Evolutionary conservation across 2,113 vertebrate species (phyloP).

Genomic region (Channa maculata): DNA sequence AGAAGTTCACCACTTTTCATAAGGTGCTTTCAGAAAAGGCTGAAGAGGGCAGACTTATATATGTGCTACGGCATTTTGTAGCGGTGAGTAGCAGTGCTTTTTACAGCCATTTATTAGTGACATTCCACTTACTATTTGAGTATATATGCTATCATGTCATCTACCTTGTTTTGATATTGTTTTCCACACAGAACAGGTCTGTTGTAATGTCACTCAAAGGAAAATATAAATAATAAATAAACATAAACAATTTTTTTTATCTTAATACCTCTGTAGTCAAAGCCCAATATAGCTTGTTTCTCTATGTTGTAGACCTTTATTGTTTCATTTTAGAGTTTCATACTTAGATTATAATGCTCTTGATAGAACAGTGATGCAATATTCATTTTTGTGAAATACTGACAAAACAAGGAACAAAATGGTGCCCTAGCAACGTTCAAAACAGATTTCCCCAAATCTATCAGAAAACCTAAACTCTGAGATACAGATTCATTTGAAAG

Average conservation of each 20-base stretch:
- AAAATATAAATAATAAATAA: no score
- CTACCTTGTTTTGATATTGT: no score
- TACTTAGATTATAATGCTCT: background rate
- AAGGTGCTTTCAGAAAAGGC: conserved; percentile 89
- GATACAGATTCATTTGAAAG: conserved; percentile 21
- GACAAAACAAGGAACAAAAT: background rate
- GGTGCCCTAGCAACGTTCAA: background rate
- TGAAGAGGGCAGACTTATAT: conserved; percentile 85
- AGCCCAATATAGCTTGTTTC: background rate
- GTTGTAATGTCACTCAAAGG: no score
- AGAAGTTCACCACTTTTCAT: conserved; percentile 91
- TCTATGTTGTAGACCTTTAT: background rate
- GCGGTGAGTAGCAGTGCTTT: conserved; percentile 82
- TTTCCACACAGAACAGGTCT: background rate
- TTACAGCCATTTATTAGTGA: background rate
- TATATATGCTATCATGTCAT: no score
- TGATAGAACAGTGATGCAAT: background rate
- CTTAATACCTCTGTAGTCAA: background rate
- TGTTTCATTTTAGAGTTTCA: background rate
- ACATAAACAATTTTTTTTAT: no score
- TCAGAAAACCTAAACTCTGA: conserved; percentile 1
- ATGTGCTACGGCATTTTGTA: conserved; percentile 94
- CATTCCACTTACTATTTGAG: background rate
- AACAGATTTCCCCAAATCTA: conserved; percentile 3
- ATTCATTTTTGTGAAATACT: background rate